phyloP scores from a whole-genome alignment of 2,888 invertebrate species.

The Drosophila seclusa region DNA sequence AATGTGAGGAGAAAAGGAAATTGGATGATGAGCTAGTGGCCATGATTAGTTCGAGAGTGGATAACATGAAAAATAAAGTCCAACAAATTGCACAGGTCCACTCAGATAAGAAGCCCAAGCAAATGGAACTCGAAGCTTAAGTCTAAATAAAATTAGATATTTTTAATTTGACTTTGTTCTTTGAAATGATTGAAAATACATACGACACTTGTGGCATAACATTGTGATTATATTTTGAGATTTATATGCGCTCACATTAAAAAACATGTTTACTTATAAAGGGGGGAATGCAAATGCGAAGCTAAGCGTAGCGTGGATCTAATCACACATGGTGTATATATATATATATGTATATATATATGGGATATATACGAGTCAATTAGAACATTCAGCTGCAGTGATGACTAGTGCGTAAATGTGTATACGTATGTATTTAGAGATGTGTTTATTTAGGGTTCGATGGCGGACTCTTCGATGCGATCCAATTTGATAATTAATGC shows the following conservation, averaged over 20 bases:
- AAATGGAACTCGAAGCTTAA: not conserved
- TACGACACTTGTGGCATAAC: conserved; percentile 19
- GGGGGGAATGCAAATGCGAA: conserved; percentile 43
- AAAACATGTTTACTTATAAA: conserved; percentile 55
- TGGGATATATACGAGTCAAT: conserved; percentile 12
- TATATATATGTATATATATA: no score
- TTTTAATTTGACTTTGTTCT: not conserved
- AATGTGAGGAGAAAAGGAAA: conserved; percentile 2
- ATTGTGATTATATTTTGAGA: conserved; percentile 50
- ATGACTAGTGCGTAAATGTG: conserved; percentile 52
- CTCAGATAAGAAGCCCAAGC: not conserved
- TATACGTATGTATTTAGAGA: not conserved
- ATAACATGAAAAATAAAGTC: conserved; percentile 20
- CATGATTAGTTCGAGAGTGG: conserved; percentile 11
- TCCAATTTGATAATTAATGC: conserved; percentile 84
- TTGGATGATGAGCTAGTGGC: conserved; percentile 17
- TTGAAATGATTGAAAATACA: not conserved
- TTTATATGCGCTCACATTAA: conserved; percentile 45
- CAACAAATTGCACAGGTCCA: conserved; percentile 17
- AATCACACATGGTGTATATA: conserved; percentile 1
- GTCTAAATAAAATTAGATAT: not conserved
- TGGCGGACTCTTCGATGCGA: conserved; percentile 58
- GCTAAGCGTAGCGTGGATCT: conserved; percentile 39
- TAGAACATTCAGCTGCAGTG: conserved; percentile 40
- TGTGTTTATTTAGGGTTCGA: conserved; percentile 33